Base-by-base conservation (phyloP, 2,888 invertebrate genomes). In the Lobophora halterata region DNA sequence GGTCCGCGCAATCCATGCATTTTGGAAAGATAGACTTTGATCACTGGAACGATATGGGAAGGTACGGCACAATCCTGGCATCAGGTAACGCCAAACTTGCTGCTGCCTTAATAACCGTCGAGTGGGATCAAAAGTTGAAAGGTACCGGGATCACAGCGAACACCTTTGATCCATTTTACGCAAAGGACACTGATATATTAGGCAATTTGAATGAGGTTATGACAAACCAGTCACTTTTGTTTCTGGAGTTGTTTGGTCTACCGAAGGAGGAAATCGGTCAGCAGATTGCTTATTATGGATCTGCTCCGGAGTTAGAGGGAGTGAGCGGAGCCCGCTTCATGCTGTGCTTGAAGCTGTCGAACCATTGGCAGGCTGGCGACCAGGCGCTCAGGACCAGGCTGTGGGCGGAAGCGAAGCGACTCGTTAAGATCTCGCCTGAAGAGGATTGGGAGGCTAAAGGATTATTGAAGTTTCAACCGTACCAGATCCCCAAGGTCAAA, bases 131-230 rank as follows among this genome's bases (percentile, higher is more conserved):
- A 36, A 79, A 76, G 57, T 57, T 93, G 9, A 58, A 86, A 73
- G 89, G 89, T 71, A 67, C 67, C 7, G 88, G 89, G 26, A 91
- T 94, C 0, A 91, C 91, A 1, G 90, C 89, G 1, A 92, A 93
- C 62, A 89, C 90, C 25, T 89, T 90, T 27, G 92, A 93, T 72
- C 82, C 85, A 0, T 83, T 72, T 20, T 24, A 83, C 0, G 81
- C 77, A 0, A 62, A 63, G 10, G 78, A 75, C 29, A 85, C 83
- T 0, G 66, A 75, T 37, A 35, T 41, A 7, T 23, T 37, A 19
- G 19, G 36, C 2, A 33, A 28, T 18, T 18, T 42, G 0, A 16
- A 36, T 23, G 19, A 33, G 19, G 19, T 8, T 10, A 12, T 7
- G 9, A 32, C 10, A 5, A 24, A 36, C 6, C 19, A 20, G 0